Evolutionary conservation across 1,140 invertebrate genomes (phyloP).

Genomic region (Formica selysi): DNA sequence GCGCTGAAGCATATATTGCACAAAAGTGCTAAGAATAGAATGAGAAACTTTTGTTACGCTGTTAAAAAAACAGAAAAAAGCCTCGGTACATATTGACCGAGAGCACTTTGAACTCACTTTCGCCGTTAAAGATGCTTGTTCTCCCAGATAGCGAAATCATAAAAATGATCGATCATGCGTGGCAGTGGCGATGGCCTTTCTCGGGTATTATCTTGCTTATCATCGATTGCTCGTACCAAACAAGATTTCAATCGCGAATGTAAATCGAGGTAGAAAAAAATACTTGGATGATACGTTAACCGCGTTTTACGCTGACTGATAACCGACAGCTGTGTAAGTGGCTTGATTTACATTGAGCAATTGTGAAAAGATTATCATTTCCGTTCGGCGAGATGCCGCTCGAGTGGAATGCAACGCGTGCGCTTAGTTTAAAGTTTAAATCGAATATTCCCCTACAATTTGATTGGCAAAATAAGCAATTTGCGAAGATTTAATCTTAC

Average conservation of each 20-base stretch:
- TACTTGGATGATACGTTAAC: background rate
- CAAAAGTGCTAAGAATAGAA: constrained; percentile 20
- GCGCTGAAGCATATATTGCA: background rate
- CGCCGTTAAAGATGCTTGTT: constrained; percentile 20
- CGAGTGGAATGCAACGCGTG: background rate
- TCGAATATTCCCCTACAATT: background rate
- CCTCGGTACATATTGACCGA: constrained; percentile 33
- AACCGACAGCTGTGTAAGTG: constrained; percentile 66
- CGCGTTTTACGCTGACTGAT: constrained; percentile 55
- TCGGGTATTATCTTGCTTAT: constrained; percentile 54
- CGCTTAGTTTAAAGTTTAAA: background rate
- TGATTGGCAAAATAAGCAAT: background rate
- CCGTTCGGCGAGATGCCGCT: constrained; percentile 14
- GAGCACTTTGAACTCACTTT: constrained; percentile 43
- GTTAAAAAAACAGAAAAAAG: constrained; percentile 5
- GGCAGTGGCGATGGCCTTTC: background rate
- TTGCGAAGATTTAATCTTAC: constrained; percentile 3
- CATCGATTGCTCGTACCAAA: constrained; percentile 38
- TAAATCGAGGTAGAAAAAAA: constrained; percentile 44
- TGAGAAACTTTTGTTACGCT: background rate
- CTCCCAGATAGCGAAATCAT: constrained; percentile 36
- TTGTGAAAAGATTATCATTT: constrained; percentile 48
- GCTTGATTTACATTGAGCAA: constrained; percentile 49
- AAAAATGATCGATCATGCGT: constrained; percentile 32
- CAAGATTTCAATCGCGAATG: constrained; percentile 42